These are phyloP conservation scores for Psittacula cyanocephala DNA, from an alignment of 2,113 vertebrate genomes.

Conservation along the genomic window DNA sequence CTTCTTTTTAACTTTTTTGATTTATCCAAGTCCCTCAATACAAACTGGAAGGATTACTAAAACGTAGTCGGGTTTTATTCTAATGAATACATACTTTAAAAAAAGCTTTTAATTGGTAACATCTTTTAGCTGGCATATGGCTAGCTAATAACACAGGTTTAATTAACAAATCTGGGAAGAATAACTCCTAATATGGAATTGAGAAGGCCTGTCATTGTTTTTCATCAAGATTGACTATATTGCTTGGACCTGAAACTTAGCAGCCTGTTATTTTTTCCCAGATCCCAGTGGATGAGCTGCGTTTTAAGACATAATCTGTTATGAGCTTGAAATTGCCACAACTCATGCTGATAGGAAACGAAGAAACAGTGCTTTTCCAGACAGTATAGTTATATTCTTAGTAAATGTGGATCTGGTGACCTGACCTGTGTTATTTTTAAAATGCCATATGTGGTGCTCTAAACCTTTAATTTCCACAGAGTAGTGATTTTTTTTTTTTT, in stretches of 20 bases:
- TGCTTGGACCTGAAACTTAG: constrained; percentile 24
- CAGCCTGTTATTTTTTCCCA: neutral
- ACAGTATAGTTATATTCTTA: neutral
- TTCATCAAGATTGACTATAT: constrained; percentile 27
- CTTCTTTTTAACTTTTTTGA: neutral
- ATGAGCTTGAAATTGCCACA: neutral
- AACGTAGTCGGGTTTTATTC: neutral
- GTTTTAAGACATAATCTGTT: neutral
- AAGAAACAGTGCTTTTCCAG: neutral
- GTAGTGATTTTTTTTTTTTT: neutral
- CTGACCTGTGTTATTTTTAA: neutral
- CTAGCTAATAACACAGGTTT: constrained; percentile 81
- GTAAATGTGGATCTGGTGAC: neutral
- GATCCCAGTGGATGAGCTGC: neutral
- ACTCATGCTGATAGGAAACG: neutral
- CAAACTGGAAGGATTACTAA: constrained; percentile 8
- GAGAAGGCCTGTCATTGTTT: constrained; percentile 50
- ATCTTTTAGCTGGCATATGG: constrained; percentile 81
- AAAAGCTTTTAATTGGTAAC: constrained; percentile 41
- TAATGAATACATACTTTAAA: neutral
- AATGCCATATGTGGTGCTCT: neutral
- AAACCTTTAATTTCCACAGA: neutral
- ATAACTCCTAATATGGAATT: constrained; percentile 35
- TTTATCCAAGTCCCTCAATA: neutral
- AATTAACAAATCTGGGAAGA: constrained; percentile 58